Conservation (phyloP, 2,888 invertebrate genomes). For the Operophtera brumata region DNA sequence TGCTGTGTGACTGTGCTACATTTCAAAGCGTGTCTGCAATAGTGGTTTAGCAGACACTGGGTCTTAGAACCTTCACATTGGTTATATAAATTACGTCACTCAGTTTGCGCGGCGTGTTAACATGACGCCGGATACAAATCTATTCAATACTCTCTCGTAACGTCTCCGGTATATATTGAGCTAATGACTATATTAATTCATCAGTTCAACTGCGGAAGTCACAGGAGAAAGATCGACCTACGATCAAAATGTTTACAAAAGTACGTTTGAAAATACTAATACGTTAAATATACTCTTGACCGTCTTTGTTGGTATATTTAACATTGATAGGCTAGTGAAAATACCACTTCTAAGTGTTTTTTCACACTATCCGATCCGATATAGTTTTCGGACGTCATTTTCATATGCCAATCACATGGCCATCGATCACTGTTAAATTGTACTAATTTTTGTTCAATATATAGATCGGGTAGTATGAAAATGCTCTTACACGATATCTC, state of each 20-base stretch:
- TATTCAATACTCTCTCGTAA: constrained; percentile 78
- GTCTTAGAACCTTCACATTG: constrained; percentile 70
- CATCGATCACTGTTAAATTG: too few species aligned
- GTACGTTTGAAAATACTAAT: constrained; percentile 48
- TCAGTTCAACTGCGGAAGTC: constrained; percentile 76
- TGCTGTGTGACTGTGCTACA: background rate
- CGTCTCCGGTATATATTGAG: constrained; percentile 79
- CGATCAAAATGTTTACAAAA: constrained; percentile 73
- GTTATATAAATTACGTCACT: constrained; percentile 78
- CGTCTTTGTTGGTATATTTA: background rate
- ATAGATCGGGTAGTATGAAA: too few species aligned
- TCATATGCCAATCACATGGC: too few species aligned
- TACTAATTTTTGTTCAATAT: too few species aligned
- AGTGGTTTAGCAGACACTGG: constrained; percentile 5
- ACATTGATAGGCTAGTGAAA: too few species aligned
- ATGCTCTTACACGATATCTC: too few species aligned
- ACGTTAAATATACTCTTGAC: constrained; percentile 6
- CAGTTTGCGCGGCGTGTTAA: constrained; percentile 59
- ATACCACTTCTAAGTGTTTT: too few species aligned
- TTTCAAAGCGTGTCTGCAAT: background rate
- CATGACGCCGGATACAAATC: constrained; percentile 70
- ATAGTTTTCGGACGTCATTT: too few species aligned
- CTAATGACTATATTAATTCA: constrained; percentile 76
- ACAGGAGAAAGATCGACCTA: constrained; percentile 70
- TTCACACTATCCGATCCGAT: too few species aligned